Conservation (phyloP, 2,113 vertebrate species). For the Saccopteryx leptura region DNA sequence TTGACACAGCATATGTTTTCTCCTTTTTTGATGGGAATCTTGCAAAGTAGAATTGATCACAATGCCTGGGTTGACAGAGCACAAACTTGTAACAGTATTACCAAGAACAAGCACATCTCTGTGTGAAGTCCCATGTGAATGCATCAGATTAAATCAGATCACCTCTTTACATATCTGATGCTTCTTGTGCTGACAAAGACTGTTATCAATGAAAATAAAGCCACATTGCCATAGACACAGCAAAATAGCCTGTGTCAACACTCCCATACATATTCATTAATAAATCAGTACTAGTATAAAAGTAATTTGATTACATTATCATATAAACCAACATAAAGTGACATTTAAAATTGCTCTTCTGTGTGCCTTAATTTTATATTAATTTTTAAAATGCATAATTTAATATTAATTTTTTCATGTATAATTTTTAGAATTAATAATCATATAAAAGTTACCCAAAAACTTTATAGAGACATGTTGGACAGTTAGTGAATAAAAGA, state of each 20-base stretch:
- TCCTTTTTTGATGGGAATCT: neutral
- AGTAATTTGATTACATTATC: neutral
- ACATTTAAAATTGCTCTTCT: constrained; percentile 32
- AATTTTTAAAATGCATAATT: neutral
- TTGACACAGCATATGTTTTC: neutral
- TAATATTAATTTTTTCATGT: neutral
- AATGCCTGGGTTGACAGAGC: neutral
- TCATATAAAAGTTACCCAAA: neutral
- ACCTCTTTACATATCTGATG: neutral
- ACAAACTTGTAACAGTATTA: neutral
- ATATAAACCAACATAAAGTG: neutral
- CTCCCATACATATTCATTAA: neutral
- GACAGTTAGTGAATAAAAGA: neutral
- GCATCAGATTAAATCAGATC: neutral
- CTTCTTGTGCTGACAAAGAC: neutral
- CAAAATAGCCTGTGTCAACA: neutral
- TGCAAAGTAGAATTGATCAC: neutral
- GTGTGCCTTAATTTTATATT: neutral
- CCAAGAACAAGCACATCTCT: neutral
- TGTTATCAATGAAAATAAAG: neutral
- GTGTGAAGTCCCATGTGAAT: neutral
- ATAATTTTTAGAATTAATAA: constrained; percentile 19
- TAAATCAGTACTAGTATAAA: neutral
- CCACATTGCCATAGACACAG: neutral
- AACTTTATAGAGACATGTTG: neutral